phyloP scores from a whole-genome alignment of 2,888 invertebrate genomes.

The Caenorhabditis parvicauda region DNA sequence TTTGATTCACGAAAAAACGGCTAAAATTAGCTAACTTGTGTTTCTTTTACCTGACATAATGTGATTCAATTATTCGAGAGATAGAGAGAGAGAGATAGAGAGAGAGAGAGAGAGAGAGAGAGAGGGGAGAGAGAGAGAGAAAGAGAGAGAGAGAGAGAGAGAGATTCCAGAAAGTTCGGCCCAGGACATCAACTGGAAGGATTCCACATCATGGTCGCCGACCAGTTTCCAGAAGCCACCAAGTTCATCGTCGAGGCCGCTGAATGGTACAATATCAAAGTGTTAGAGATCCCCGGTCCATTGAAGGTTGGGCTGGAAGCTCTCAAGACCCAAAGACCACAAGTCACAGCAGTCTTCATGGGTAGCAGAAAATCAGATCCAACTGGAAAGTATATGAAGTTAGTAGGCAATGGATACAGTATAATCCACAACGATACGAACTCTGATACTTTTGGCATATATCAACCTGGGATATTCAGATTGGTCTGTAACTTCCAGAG shows the following conservation, averaged over 20 bases:
- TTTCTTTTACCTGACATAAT: too few species aligned
- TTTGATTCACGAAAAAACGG: too few species aligned
- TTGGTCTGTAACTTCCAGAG: too few species aligned
- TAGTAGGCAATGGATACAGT: neutral
- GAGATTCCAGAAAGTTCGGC: constrained; percentile 47
- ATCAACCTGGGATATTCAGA: too few species aligned
- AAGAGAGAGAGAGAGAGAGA: constrained; percentile 1
- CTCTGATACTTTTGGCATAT: too few species aligned
- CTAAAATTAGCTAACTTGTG: too few species aligned
- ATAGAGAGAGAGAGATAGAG: too few species aligned
- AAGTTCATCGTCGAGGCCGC: constrained; percentile 74
- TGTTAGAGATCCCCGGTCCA: constrained; percentile 73
- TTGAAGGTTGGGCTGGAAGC: constrained; percentile 75
- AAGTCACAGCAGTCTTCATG: constrained; percentile 83
- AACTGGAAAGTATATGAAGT: constrained; percentile 48
- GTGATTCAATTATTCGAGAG: too few species aligned
- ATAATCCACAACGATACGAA: neutral
- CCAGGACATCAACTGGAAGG: constrained; percentile 66
- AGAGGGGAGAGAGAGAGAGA: neutral
- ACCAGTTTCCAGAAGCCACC: constrained; percentile 81
- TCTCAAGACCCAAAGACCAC: constrained; percentile 68
- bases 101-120: neutral
- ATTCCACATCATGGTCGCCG: constrained; percentile 78
- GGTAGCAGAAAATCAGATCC: constrained; percentile 85
- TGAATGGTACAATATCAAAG: constrained; percentile 70